Evolutionary conservation across 2,888 invertebrate genomes (phyloP).

Genomic region (Sinotaia quadrata): DNA sequence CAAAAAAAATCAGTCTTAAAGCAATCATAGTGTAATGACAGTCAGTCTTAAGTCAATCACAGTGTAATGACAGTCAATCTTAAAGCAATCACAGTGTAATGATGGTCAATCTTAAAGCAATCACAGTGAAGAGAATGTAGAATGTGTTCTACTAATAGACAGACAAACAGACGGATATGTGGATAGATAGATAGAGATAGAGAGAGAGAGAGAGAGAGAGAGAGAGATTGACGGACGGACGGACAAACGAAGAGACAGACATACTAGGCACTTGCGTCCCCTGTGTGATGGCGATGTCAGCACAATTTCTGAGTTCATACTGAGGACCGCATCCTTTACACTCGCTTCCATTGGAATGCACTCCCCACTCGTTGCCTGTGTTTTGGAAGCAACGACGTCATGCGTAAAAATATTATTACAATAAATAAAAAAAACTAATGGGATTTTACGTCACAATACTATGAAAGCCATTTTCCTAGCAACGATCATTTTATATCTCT

Average conservation of each 20-base stretch:
- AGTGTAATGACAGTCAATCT: background rate
- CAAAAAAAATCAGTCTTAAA: background rate
- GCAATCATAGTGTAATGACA: background rate
- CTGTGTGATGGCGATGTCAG: constrained; percentile 4
- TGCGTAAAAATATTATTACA: too few species aligned
- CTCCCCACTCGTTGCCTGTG: background rate
- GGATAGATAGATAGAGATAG: background rate
- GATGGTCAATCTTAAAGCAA: background rate
- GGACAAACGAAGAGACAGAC: background rate
- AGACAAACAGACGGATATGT: background rate
- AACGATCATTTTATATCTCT: too few species aligned
- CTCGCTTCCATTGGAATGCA: background rate
- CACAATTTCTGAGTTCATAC: constrained; percentile 20
- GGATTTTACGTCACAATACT: too few species aligned
- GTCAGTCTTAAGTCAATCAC: background rate
- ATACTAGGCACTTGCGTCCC: background rate
- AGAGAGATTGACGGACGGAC: background rate
- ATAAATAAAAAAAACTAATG: too few species aligned
- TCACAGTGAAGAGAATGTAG: background rate
- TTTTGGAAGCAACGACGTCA: too few species aligned
- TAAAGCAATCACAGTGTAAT: background rate
- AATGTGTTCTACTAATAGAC: too few species aligned
- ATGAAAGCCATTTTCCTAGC: too few species aligned
- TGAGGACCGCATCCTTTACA: constrained; percentile 17
- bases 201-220: background rate